Evolutionary conservation across 2,888 invertebrate genomes (phyloP), one percentile per base, ranked within the genome.

Genomic region (Cataglyphis albicans): DNA sequence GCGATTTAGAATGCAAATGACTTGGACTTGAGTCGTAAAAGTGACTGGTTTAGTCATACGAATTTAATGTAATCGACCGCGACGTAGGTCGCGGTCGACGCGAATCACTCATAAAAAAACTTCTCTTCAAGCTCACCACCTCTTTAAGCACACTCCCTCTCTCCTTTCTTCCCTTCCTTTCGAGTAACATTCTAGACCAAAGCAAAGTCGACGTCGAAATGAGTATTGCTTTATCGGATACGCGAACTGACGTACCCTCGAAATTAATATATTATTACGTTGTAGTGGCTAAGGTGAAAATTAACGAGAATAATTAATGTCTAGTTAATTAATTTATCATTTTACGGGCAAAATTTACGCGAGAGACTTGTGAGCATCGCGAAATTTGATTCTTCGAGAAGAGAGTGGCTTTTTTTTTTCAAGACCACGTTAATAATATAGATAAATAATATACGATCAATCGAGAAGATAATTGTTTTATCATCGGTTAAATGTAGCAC

Each of bases 301-400:
- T 68, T 76, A 76, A 76, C 29, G 41, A 41, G 15, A 12, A 41
- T 5, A 57, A 73, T 78, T 72, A 78, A 78, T 57, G 21, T 32
- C 12, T 18, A 29, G 5, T 6, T 72, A 57, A 78, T 78, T 57
- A 57, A 32, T 59, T 78, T 12, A 52, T 48, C 21, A 18, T 1
- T 10, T 7, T 25, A 44, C 6, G 32, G 35, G n/a, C 15, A 10
- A 35, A 32, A 35, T 70, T 55, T 21, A 32, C 18, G 25, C 15
- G 61, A 18, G 18, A 35, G 5, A 12, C 5, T 32, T 44, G n/a
- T 44, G 32, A 63, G n/a, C 52, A 21, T 52, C 32, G 32, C 15
- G 21, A 32, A 21, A 68, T 72, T 68, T 52, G 32, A 9, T 64
- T 18, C 21, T 75, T 25, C 5, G 35, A 18, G 21, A 29, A 29